Base-by-base conservation (phyloP, 2,797 vertebrate genomes). In the Lagorchestes hirsutus region DNA sequence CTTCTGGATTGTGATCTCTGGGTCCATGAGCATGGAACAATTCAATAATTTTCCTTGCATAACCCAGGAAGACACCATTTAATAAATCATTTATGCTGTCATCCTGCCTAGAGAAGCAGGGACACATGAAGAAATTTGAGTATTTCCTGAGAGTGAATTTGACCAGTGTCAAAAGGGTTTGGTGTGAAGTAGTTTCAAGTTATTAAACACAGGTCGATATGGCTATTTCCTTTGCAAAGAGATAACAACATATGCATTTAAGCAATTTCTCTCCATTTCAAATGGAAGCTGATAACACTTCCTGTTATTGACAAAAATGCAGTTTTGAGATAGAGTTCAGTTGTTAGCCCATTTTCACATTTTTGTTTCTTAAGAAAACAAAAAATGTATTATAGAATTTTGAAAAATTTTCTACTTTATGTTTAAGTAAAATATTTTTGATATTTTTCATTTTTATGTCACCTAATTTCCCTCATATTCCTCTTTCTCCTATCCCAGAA, bases 91-190 rank as follows among this genome's bases (percentile, higher is more conserved):
- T 96, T 16, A n/a, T 90, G 24, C 92, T 58, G 34, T 18, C 0
- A 29, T 55, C 92, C 57, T 34, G 93, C 92, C 46, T 1, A 4
- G 91, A 94, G 92, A 94, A 92, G 82, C 54, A 91, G 93, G 94
- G 54, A 46, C 94, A 90, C 28, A 95, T 50, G 93, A 96, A 95
- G 94, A 93, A 92, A 94, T 52, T 50, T 67, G 58, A 92, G 92
- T 55, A 40, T 34, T 97, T 91, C 95, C 93, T 91, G 91, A 94
- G 67, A 93, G 92, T 59, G 62, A 93, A 54, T 91, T 57, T 18
- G 90, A 97, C 94, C 2, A 59, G 87, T 92, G 91, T 96, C 96
- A 90, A 82, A 95, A 62, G 91, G 90, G 91, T 93, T 95, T 97
- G 94, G 50, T 90, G 5, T 90, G 27, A 62, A 0, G 2, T 10